These are phyloP conservation scores for Hiodon tergisus DNA, from an alignment of 2,113 vertebrate genomes.

Conservation along the genomic window DNA sequence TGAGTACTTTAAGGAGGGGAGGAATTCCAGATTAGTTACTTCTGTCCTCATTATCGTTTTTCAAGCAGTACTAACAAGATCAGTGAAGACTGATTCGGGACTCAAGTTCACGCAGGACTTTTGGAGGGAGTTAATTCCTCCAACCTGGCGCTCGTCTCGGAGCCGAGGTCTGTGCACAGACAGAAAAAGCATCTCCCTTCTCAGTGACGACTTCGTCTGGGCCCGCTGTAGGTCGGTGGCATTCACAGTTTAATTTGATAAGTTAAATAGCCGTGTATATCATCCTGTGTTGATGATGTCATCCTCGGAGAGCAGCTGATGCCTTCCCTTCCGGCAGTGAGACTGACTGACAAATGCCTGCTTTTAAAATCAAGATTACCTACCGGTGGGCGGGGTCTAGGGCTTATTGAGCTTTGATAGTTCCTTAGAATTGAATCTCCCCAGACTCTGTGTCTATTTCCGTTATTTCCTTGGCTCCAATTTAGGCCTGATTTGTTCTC, in stretches of 20 bases:
- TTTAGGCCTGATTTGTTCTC: constrained; percentile 18
- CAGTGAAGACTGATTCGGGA: too few species aligned
- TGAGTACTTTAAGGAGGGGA: too few species aligned
- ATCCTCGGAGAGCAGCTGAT: not conserved
- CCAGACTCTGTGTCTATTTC: not conserved
- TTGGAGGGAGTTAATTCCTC: too few species aligned
- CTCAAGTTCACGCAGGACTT: too few species aligned
- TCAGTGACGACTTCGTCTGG: too few species aligned
- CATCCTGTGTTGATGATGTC: not conserved
- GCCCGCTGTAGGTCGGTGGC: not conserved
- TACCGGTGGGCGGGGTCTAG: not conserved
- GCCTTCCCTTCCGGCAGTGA: not conserved
- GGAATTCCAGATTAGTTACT: too few species aligned
- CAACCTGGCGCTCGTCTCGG: too few species aligned
- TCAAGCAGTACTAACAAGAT: too few species aligned
- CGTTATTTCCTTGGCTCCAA: not conserved
- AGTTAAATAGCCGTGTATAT: not conserved
- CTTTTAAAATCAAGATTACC: constrained; percentile 1
- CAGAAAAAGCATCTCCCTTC: too few species aligned
- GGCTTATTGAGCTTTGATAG: not conserved
- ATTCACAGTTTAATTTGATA: not conserved
- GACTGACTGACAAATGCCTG: not conserved
- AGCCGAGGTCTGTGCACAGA: too few species aligned
- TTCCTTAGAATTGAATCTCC: constrained; percentile 2
- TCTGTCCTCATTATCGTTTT: too few species aligned